Conservation (phyloP, 2,797 vertebrate species). For the Huso huso region DNA sequence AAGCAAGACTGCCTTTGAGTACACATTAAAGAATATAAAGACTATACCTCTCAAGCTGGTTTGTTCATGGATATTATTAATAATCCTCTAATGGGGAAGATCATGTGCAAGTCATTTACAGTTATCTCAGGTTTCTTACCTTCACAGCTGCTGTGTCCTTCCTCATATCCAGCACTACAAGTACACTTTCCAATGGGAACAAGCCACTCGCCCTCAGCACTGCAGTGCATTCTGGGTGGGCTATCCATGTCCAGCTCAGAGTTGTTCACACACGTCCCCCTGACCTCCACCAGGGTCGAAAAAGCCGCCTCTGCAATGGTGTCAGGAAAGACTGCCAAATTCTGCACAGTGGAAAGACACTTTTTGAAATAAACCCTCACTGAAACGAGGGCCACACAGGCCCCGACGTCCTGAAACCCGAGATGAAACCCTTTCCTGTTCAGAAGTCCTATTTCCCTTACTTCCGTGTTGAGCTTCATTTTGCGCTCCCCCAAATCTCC, state of each 20-base stretch:
- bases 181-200: conserved; percentile 87
- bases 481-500: conserved; percentile 88
- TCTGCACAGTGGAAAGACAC: conserved; percentile 77
- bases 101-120: too few relatives aligned
- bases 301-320: conserved; percentile 85
- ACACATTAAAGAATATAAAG: too few relatives aligned
- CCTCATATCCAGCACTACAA: conserved; percentile 87
- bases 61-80: too few relatives aligned
- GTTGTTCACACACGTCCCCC: conserved; percentile 79
- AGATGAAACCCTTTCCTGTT: conserved; percentile 85
- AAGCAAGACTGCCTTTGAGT: too few relatives aligned
- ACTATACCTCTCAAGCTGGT: too few relatives aligned
- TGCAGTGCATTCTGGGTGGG: conserved; percentile 91
- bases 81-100: too few relatives aligned
- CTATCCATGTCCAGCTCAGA: conserved; percentile 78
- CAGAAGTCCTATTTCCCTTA: conserved; percentile 87
- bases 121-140: conserved; percentile 54
- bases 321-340: conserved; percentile 81
- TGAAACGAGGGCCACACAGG: conserved; percentile 85
- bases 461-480: conserved; percentile 97
- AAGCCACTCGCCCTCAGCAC: conserved; percentile 89
- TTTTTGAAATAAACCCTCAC: conserved; percentile 91
- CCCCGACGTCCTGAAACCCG: conserved; percentile 90
- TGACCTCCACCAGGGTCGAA: conserved; percentile 84
- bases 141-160: conserved; percentile 82